phyloP scores from a whole-genome alignment of 1,140 invertebrate species.

The Polypedilum vanderplanki region DNA sequence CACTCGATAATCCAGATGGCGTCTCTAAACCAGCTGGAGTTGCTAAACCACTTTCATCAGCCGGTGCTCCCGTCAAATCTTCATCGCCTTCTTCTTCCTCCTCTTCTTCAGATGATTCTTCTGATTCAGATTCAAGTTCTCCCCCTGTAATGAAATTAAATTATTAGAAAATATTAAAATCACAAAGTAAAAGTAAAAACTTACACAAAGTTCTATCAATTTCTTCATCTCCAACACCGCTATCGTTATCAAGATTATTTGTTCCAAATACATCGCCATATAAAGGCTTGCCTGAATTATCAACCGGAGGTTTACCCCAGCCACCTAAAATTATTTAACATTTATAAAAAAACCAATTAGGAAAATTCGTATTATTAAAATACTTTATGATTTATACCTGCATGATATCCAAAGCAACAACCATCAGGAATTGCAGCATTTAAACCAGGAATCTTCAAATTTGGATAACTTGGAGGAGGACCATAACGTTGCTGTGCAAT shows the following conservation, averaged over 20 bases:
- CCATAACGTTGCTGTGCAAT: conserved; percentile 99
- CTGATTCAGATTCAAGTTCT: conserved; percentile 92
- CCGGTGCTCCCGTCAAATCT: conserved; percentile 57
- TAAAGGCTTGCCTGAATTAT: conserved; percentile 93
- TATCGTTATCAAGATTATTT: conserved; percentile 52
- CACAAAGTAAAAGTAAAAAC: no score
- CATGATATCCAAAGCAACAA: conserved; percentile 98
- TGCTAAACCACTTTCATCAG: conserved; percentile 63
- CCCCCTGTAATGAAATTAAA: conserved; percentile 56
- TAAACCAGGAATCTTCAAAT: conserved; percentile 91
- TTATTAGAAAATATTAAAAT: no score
- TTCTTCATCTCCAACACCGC: conserved; percentile 75
- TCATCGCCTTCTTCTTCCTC: conserved; percentile 65
- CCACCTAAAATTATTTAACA: conserved; percentile 53
- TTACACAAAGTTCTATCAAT: conserved; percentile 76
- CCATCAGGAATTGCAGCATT: conserved; percentile 93
- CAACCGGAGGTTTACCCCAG: conserved; percentile 99
- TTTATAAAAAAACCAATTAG: no score
- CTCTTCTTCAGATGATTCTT: conserved; percentile 83
- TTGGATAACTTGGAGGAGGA: conserved; percentile 98
- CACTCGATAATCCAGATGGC: conserved; percentile 76
- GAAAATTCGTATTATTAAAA: no score
- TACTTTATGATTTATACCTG: conserved; percentile 47
- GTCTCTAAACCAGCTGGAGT: conserved; percentile 51
- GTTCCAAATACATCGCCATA: conserved; percentile 98